Evolutionary conservation across 2,113 vertebrate species (phyloP).

Genomic region (Motacilla alba): DNA sequence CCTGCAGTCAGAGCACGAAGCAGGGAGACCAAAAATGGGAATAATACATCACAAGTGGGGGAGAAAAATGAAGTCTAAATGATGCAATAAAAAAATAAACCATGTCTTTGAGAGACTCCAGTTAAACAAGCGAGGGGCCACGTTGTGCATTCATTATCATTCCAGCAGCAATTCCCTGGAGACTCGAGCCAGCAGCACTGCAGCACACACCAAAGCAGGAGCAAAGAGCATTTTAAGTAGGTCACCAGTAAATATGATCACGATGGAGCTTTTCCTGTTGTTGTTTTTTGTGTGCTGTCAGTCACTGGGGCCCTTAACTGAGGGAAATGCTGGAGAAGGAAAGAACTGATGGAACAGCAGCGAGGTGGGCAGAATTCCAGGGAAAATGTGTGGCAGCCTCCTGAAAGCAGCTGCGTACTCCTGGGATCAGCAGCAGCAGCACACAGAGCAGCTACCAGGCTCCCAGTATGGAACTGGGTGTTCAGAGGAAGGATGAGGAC

Average conservation of each 20-base stretch:
- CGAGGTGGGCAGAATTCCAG: not conserved
- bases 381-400: not conserved
- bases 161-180: not conserved
- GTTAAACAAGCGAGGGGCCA: not conserved
- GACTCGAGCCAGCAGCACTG: not conserved
- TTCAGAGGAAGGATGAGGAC: not conserved
- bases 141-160: not conserved
- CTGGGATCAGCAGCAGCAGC: not conserved
- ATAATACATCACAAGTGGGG: not conserved
- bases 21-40: not conserved
- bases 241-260: conserved; percentile 26
- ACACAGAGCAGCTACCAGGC: not conserved
- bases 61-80: not conserved
- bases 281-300: not conserved
- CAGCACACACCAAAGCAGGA: not conserved
- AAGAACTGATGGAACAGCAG: not conserved
- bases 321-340: not conserved
- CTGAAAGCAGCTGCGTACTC: not conserved
- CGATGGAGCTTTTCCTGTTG: not conserved
- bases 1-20: not conserved
- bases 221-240: conserved; percentile 37
- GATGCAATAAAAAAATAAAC: not conserved
- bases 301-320: accelerated
- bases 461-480: accelerated
- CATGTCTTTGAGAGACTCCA: not conserved